These are phyloP conservation scores for Lepus oiostolus DNA, from an alignment of 2,797 vertebrate species.

Conservation along the genomic window DNA sequence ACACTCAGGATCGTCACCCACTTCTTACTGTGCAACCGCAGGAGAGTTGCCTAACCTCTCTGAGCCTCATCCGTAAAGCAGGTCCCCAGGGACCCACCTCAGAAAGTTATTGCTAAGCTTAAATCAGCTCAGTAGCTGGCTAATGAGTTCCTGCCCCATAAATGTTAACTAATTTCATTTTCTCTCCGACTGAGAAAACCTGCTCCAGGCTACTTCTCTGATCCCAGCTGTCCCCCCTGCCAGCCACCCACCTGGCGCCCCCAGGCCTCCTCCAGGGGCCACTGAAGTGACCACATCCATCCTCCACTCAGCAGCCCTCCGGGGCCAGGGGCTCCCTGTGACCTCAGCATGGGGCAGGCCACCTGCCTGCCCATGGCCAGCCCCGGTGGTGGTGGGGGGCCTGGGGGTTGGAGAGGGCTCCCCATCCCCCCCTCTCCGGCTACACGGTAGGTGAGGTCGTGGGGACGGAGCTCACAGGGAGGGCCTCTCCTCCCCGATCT, in stretches of 20 bases:
- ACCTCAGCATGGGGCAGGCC: not conserved
- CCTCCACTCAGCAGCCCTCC: not conserved
- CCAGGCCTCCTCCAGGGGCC: not conserved
- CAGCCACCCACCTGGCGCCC: not conserved
- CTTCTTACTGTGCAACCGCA: not conserved
- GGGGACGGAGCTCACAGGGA: not conserved
- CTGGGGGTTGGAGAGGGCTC: not conserved
- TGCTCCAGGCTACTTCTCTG: not conserved
- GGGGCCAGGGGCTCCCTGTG: not conserved
- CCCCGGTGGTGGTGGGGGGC: not conserved
- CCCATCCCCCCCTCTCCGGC: too few species aligned
- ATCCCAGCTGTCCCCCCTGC: not conserved
- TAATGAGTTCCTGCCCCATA: not conserved
- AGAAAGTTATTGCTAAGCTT: not conserved
- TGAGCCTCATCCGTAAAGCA: not conserved
- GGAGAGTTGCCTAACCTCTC: not conserved
- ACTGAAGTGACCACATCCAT: not conserved
- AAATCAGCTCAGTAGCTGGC: not conserved
- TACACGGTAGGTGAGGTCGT: not conserved
- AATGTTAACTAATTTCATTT: not conserved
- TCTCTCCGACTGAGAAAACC: not conserved
- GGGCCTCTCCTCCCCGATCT: not conserved
- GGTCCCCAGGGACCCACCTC: not conserved
- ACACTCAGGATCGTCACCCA: not conserved
- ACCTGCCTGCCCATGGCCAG: not conserved